Evolutionary conservation across 2,888 invertebrate species (phyloP).

Genomic region (Ennomos fuscantarius): DNA sequence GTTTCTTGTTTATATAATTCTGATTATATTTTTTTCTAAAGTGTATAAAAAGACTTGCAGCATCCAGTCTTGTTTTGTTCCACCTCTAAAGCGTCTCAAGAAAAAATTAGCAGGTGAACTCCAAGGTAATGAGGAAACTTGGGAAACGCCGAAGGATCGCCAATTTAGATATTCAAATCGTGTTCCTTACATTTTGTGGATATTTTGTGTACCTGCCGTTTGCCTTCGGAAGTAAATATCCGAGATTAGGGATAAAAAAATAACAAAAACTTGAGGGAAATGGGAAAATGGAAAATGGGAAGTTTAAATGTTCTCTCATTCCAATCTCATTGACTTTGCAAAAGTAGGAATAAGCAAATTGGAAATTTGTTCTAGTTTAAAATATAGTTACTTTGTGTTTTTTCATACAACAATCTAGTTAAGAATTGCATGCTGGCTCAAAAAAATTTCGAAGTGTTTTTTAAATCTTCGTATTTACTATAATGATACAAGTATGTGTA

Average conservation of each 20-base stretch:
- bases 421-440: too few species aligned
- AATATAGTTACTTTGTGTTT: too few species aligned
- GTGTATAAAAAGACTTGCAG: not conserved
- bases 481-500: too few species aligned
- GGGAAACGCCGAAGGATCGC: constrained; percentile 68
- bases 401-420: too few species aligned
- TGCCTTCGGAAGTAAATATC: constrained; percentile 35
- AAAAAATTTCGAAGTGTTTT: too few species aligned
- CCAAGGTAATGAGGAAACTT: constrained; percentile 76
- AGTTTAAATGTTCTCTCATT: too few species aligned
- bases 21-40: not conserved
- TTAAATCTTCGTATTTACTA: too few species aligned
- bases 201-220: constrained; percentile 49
- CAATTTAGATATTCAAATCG: constrained; percentile 84
- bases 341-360: too few species aligned
- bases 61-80: constrained; percentile 7
- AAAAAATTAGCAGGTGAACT: constrained; percentile 77
- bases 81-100: constrained; percentile 36
- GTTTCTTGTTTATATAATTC: not conserved
- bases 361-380: too few species aligned
- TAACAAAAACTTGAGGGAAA: constrained; percentile 7
- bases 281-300: not conserved
- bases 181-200: constrained; percentile 66
- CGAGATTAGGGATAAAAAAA: constrained; percentile 22
- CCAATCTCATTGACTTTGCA: too few species aligned